phyloP scores from a whole-genome alignment of 2,797 vertebrate genomes.

The Pseudochirops cupreus region DNA sequence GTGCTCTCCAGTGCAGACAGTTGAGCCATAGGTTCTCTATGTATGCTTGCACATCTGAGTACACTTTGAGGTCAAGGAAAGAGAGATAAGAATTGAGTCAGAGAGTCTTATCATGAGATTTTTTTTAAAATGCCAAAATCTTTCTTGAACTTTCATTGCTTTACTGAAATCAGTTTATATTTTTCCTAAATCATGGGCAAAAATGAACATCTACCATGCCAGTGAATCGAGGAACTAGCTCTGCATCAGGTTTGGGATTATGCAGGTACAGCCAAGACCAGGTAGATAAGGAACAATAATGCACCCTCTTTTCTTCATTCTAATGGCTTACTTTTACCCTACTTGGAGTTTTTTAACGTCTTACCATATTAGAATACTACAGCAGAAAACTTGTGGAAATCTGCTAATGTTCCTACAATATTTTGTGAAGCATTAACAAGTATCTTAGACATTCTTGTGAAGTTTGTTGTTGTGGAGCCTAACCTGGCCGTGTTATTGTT shows the following conservation, averaged over 20 bases:
- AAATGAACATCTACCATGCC: background rate
- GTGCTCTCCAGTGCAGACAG: no score
- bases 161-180: background rate
- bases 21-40: background rate
- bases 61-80: accelerated
- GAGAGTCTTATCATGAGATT: background rate
- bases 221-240: background rate
- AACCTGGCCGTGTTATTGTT: background rate
- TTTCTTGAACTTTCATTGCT: background rate
- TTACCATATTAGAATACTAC: background rate
- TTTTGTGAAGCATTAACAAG: background rate
- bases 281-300: background rate
- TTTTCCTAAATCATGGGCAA: background rate
- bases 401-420: background rate
- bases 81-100: background rate
- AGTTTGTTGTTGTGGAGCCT: background rate
- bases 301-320: background rate
- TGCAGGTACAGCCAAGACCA: background rate
- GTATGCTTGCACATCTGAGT: background rate
- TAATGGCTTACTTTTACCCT: background rate
- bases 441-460: background rate
- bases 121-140: background rate
- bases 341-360: background rate
- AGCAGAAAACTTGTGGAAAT: background rate
- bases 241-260: background rate